Evolutionary conservation across 37 sponge, comb jelly and placozoan genomes (phyloP).

Genomic region (Mnemiopsis leidyi): DNA sequence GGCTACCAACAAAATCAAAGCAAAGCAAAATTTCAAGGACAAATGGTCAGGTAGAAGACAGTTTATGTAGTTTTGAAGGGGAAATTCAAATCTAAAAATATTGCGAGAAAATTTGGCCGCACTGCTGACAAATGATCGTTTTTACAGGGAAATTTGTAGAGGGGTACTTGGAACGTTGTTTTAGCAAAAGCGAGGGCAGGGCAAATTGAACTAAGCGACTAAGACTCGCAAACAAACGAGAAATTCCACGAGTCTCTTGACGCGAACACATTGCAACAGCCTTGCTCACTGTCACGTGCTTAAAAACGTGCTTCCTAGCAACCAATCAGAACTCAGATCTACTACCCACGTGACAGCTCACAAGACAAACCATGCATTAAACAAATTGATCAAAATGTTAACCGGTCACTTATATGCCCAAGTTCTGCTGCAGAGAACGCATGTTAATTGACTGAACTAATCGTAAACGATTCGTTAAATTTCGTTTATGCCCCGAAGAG

Average conservation of each 20-base stretch:
- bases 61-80: too few relatives aligned
- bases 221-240: neutral
- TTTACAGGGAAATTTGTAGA: too few relatives aligned
- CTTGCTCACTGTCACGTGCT: neutral
- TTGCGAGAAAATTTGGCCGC: too few relatives aligned
- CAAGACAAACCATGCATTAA: neutral
- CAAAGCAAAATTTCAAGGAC: too few relatives aligned
- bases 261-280: neutral
- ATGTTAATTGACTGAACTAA: neutral
- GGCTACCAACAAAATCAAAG: too few relatives aligned
- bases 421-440: neutral
- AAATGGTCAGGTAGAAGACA: too few relatives aligned
- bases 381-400: neutral
- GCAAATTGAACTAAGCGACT: too few relatives aligned
- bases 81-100: too few relatives aligned
- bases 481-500: neutral
- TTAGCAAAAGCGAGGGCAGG: too few relatives aligned
- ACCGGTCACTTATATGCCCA: neutral
- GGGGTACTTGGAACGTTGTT: too few relatives aligned
- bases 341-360: neutral
- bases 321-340: neutral
- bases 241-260: neutral
- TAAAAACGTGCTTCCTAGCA: neutral
- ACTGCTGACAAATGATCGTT: too few relatives aligned
- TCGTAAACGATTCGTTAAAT: neutral